Percentiles rank a stretch among this genome's conserved stretches.
Conservation (phyloP, 2,888 invertebrate genomes). For the Cremastinae sp. region DNA sequence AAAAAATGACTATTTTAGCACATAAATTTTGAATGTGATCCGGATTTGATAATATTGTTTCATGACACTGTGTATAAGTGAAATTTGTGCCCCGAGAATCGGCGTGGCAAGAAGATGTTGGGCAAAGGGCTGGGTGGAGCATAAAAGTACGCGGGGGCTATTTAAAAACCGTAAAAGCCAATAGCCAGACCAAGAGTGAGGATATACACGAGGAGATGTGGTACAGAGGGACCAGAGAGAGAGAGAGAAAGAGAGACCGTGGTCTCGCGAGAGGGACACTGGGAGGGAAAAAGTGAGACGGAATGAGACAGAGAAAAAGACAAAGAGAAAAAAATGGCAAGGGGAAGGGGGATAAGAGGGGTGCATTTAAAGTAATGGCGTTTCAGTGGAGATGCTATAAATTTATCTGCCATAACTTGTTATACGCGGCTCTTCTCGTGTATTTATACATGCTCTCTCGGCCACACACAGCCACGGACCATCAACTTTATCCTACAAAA, state of each 20-base stretch:
- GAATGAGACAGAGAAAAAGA: conserved; percentile 50
- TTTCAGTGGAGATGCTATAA: conserved; percentile 80
- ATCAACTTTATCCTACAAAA: conserved; percentile 39
- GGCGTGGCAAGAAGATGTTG: conserved; percentile 46
- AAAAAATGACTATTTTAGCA: too few species aligned
- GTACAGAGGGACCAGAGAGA: conserved; percentile 34
- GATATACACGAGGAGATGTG: conserved; percentile 54
- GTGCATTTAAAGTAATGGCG: conserved; percentile 76
- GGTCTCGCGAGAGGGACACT: conserved; percentile 29
- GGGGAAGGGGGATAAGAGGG: conserved; percentile 62
- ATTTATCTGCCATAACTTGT: conserved; percentile 81
- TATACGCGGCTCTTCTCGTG: conserved; percentile 79
- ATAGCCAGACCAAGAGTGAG: conserved; percentile 66
- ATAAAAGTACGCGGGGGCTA: conserved; percentile 70
- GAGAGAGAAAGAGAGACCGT: conserved; percentile 11
- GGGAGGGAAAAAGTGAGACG: conserved; percentile 38
- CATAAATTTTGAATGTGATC: conserved; percentile 19
- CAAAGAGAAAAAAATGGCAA: conserved; percentile 32
- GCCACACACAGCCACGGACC: conserved; percentile 73
- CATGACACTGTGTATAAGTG: too few species aligned
- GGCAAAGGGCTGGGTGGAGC: conserved; percentile 59
- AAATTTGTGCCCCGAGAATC: conserved; percentile 27
- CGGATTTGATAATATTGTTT: too few species aligned
- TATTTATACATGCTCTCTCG: conserved; percentile 78
- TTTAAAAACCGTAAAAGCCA: conserved; percentile 79